Evolutionary conservation across 2,888 invertebrate species (phyloP).

Genomic region (Anthrax anthrax): DNA sequence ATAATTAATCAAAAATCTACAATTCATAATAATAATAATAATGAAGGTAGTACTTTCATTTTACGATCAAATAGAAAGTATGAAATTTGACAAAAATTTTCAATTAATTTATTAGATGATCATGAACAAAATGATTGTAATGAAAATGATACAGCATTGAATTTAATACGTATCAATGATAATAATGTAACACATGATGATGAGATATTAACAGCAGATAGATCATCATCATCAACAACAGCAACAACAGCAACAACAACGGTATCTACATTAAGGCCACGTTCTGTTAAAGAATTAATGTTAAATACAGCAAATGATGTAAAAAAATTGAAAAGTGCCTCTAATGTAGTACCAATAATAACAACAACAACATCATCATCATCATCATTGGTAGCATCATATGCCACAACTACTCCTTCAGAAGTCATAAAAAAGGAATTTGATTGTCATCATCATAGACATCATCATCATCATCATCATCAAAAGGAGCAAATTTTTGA

Average conservation of each 20-base stretch:
- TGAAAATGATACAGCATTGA: slow-evolving; percentile 12
- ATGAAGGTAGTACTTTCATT: slow-evolving; percentile 11
- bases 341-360: no score
- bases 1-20: slow-evolving; percentile 17
- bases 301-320: slow-evolving; percentile 1
- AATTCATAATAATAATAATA: neutral
- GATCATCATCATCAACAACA: neutral
- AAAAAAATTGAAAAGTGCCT: slow-evolving; percentile 6
- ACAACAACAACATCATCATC: neutral
- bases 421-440: slow-evolving; percentile 8
- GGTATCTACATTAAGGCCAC: slow-evolving; percentile 2
- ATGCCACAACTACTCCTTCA: no score
- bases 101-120: neutral
- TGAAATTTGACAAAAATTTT: neutral
- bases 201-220: neutral
- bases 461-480: neutral
- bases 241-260: no score
- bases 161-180: slow-evolving; percentile 17
- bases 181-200: slow-evolving; percentile 2
- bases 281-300: slow-evolving; percentile 6
- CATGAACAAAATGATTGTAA: slow-evolving; percentile 1
- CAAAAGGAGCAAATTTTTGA: neutral
- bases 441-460: neutral
- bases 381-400: neutral
- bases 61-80: neutral